phyloP scores from a whole-genome alignment of 2,113 vertebrate genomes.

The Gorsachius goisagi region DNA sequence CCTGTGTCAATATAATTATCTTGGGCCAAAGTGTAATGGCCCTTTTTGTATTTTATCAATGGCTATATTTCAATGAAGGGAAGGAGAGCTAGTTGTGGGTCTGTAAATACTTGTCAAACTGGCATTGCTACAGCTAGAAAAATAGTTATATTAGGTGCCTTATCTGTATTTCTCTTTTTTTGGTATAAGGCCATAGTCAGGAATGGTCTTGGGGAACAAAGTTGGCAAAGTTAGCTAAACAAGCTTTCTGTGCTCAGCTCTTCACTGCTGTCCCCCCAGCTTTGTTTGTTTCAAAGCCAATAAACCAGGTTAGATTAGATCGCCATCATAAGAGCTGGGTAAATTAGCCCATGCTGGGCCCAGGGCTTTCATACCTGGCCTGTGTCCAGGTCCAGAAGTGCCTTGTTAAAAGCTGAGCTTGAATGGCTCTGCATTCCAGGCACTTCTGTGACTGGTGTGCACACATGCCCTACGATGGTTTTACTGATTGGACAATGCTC shows the following conservation, averaged over 20 bases:
- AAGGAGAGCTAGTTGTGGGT: neutral
- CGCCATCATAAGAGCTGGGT: neutral
- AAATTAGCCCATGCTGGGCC: constrained; percentile 17
- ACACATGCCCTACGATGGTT: neutral
- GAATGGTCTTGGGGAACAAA: neutral
- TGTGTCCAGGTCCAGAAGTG: constrained; percentile 19
- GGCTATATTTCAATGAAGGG: neutral
- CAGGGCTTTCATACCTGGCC: constrained; percentile 8
- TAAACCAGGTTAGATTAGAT: constrained; percentile 5
- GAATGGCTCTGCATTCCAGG: constrained; percentile 17
- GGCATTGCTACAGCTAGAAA: neutral
- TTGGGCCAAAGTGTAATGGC: neutral
- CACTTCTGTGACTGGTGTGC: neutral
- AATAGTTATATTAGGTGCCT: neutral
- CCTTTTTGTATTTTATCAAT: neutral
- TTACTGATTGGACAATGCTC: neutral
- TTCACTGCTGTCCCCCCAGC: neutral
- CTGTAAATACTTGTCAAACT: neutral
- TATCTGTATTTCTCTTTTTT: neutral
- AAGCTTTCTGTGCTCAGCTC: neutral
- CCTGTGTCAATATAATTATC: neutral
- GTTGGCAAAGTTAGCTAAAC: neutral
- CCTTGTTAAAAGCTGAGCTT: constrained; percentile 34
- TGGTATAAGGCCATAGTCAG: neutral
- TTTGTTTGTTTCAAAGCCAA: neutral